These are phyloP conservation scores for Iguana delicatissima DNA, from an alignment of 2,797 vertebrate species.

Conservation along the genomic window DNA sequence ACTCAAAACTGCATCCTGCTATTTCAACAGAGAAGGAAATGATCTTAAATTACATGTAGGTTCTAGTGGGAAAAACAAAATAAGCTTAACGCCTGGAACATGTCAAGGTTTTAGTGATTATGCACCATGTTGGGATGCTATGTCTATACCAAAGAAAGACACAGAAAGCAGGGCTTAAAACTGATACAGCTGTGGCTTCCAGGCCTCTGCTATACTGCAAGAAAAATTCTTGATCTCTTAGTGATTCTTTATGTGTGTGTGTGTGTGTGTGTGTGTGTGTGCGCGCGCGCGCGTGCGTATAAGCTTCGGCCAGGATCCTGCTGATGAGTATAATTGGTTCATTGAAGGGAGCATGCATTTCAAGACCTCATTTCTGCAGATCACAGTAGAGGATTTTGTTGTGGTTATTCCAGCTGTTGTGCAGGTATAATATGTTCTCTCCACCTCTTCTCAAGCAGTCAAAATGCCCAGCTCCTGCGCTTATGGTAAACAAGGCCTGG, in stretches of 20 bases:
- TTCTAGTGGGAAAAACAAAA: neutral
- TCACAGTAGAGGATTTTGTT: conserved; percentile 17
- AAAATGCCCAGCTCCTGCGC: conserved; percentile 40
- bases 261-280: neutral
- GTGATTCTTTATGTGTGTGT: neutral
- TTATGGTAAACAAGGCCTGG: conserved; percentile 49
- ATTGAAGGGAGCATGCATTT: neutral
- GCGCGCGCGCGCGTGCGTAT: no score
- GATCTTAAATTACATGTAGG: neutral
- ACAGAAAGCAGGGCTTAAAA: neutral
- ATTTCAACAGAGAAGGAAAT: neutral
- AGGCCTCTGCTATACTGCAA: no score
- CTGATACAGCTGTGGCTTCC: neutral
- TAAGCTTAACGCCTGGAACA: neutral
- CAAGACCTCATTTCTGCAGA: conserved; percentile 10
- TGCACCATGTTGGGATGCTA: neutral
- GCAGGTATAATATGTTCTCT: conserved; percentile 29
- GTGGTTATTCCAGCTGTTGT: conserved; percentile 27
- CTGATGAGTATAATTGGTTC: neutral
- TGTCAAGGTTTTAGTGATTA: neutral
- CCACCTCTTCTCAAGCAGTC: conserved; percentile 25
- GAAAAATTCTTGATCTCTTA: neutral
- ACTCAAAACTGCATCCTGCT: neutral
- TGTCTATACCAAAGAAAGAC: neutral
- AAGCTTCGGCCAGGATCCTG: neutral